These are phyloP conservation scores for Xyliphius kryptos DNA, from an alignment of 2,113 vertebrate species.

Conservation along the genomic window DNA sequence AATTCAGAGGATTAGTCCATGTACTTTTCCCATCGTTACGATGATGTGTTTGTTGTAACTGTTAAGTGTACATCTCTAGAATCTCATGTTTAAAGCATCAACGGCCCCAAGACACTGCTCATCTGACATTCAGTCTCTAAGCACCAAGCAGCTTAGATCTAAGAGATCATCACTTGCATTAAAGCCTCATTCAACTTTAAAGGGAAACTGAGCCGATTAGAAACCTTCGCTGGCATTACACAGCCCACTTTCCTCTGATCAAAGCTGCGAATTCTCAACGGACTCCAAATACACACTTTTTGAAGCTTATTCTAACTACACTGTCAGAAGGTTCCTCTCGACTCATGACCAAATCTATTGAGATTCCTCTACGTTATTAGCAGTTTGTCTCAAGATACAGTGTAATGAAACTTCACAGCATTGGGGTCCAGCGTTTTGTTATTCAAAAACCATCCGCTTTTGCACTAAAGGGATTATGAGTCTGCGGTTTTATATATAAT, in stretches of 20 bases:
- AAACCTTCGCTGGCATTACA: slow-evolving; percentile 21
- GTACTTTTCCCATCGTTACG: no score
- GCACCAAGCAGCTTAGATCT: not conserved
- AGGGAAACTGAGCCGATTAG: slow-evolving; percentile 24
- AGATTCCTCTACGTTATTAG: not conserved
- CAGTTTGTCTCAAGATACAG: not conserved
- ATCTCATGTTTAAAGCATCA: not conserved
- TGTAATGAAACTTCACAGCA: slow-evolving; percentile 4
- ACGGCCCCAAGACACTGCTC: not conserved
- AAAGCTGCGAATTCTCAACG: slow-evolving; percentile 32
- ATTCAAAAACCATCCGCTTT: slow-evolving; percentile 3
- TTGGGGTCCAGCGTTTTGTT: not conserved
- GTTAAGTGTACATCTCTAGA: no score
- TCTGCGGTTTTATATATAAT: slow-evolving; percentile 8
- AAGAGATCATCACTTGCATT: not conserved
- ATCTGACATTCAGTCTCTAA: not conserved
- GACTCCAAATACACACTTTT: slow-evolving; percentile 16
- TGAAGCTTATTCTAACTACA: slow-evolving; percentile 16
- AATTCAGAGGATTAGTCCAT: no score
- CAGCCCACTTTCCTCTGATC: slow-evolving; percentile 31
- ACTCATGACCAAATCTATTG: not conserved
- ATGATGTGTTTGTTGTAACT: no score
- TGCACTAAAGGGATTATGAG: slow-evolving; percentile 15
- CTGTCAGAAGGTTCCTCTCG: slow-evolving; percentile 13
- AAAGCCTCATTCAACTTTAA: slow-evolving; percentile 14